Percentiles rank a stretch among this genome's conserved stretches.
Evolutionary conservation across 2,113 vertebrate genomes (phyloP).

Genomic region (Microcebus tavaratra): DNA sequence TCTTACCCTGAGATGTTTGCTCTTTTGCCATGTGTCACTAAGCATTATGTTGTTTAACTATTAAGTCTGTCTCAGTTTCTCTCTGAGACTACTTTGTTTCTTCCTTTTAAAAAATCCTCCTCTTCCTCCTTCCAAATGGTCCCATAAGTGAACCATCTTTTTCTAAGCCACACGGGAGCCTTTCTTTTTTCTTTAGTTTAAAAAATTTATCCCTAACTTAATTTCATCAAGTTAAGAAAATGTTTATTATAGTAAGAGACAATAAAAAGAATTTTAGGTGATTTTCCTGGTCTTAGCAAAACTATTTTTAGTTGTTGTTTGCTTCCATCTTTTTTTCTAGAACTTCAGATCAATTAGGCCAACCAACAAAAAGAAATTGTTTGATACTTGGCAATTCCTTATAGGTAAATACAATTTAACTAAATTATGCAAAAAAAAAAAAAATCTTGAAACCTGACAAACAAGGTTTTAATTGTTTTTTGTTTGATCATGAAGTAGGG

Average conservation of each 20-base stretch:
- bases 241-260: background rate
- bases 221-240: background rate
- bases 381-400: background rate
- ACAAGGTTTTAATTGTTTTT: background rate
- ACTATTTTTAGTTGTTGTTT: background rate
- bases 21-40: background rate
- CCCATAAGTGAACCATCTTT: background rate
- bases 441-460: background rate
- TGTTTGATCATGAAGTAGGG: background rate
- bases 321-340: background rate
- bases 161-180: background rate
- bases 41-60: constrained; percentile 10
- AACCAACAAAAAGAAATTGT: background rate
- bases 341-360: background rate
- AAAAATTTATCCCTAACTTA: background rate
- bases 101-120: background rate
- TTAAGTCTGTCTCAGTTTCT: constrained; percentile 21
- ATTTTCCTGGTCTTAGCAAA: background rate
- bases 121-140: background rate
- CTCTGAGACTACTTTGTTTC: constrained; percentile 7
- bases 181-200: too few species aligned
- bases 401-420: background rate
- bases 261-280: background rate
- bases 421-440: background rate
- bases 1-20: background rate